phyloP scores from a whole-genome alignment of 2,888 invertebrate species.

The Drosophila robusta region DNA sequence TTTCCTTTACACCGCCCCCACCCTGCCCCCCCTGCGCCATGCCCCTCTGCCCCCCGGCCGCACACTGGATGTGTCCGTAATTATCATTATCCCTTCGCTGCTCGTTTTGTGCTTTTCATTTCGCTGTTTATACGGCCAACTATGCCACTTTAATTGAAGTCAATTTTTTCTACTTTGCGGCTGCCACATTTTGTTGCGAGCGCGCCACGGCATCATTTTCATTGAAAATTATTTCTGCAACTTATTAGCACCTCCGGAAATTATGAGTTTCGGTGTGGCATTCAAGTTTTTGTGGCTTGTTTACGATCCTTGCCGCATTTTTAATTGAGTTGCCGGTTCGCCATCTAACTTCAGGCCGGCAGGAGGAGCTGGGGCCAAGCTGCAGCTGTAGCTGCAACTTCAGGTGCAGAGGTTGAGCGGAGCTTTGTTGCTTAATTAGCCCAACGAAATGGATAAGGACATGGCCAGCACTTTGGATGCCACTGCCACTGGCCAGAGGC shows the following conservation, averaged over 20 bases:
- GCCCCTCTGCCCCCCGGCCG: no score
- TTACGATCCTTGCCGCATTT: conserved; percentile 55
- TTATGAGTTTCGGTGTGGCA: conserved; percentile 70
- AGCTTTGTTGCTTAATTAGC: conserved; percentile 72
- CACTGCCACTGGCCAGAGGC: background rate
- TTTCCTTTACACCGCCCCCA: conserved; percentile 39
- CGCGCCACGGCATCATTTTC: conserved; percentile 43
- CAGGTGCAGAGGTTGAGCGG: conserved; percentile 18
- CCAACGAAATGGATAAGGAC: conserved; percentile 43
- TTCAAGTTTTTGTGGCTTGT: conserved; percentile 62
- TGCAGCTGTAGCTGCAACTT: conserved; percentile 7
- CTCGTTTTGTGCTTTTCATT: conserved; percentile 75
- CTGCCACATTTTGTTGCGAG: conserved; percentile 45
- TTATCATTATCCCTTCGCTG: conserved; percentile 72
- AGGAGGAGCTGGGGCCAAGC: no score
- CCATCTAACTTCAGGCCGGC: conserved; percentile 19
- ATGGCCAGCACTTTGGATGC: conserved; percentile 37
- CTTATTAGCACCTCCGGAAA: conserved; percentile 80
- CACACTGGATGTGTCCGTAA: conserved; percentile 55
- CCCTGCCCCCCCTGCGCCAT: background rate
- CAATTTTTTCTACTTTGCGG: conserved; percentile 70
- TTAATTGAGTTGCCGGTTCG: conserved; percentile 67
- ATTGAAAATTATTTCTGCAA: conserved; percentile 76
- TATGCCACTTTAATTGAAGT: conserved; percentile 78
- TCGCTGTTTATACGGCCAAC: conserved; percentile 73